Evolutionary conservation across 2,888 invertebrate genomes (phyloP), one percentile per base, ranked within the genome.

Genomic region (Hypena proboscidalis): DNA sequence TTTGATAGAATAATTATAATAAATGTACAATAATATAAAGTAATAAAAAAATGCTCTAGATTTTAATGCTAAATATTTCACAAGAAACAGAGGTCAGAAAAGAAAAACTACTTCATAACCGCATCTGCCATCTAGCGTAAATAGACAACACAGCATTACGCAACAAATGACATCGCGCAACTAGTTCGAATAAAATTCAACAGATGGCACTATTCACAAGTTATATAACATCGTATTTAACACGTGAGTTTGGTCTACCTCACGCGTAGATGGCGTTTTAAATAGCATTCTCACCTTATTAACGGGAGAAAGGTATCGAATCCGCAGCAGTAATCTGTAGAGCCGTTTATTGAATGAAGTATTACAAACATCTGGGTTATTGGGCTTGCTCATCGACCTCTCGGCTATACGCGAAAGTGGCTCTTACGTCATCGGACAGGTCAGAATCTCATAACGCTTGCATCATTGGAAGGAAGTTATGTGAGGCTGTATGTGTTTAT

Each of bases 361-460:
- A 48, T 61, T 50, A 46, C 37, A 59, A 40, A 49, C 70, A 87
- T 85, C 74, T 86, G 74, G 88, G 89, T 89, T 85, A 87, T 74
- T 78, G 72, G 80, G 79, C 77, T 70, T 75, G 72, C 69, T 61
- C 69, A 67, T 74, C 78, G 77, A 76, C 80, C 79, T 78, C 73
- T 75, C 63, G 39, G 60, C 56, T 68, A 53, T 75, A 77, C 77
- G 85, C 78, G 86, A 89, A 89, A 88, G 88, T 83, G 70, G 78
- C 74, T 83, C 83, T 89, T 89, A 80, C 89, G 62, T 89, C 88
- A 89, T 60, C 52, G 62, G 56, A 64, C 80, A 67, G 80, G 84
- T 82, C 81, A 77, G 67, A 67, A 67, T 78, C 81, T 82, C 83
- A 80, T 80, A 84, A 84, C 62, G 44, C 65, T 85, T 87, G 81